phyloP scores from a whole-genome alignment of 1,140 invertebrate genomes.

The Heterodera schachtii region DNA sequence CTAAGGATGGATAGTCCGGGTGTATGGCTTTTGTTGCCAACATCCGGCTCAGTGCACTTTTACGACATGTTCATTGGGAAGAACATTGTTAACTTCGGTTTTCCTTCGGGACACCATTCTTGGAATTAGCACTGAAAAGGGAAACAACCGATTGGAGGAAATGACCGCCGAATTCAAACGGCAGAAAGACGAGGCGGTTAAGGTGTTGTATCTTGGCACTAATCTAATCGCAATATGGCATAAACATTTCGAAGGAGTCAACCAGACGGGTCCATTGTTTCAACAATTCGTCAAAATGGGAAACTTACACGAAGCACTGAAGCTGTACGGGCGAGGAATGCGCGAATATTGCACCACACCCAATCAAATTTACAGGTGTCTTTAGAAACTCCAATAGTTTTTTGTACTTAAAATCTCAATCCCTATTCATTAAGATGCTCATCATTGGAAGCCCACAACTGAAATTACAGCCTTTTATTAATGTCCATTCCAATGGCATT shows the following conservation, averaged over 20 bases:
- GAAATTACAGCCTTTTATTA: too few species aligned
- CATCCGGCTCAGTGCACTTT: too few species aligned
- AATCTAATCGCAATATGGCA: not conserved
- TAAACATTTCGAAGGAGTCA: constrained; percentile 53
- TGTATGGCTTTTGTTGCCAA: too few species aligned
- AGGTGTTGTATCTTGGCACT: constrained; percentile 26
- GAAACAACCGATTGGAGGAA: constrained; percentile 38
- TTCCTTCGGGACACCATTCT: too few species aligned
- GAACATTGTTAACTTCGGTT: too few species aligned
- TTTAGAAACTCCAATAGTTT: too few species aligned
- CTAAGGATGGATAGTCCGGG: too few species aligned
- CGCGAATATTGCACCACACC: constrained; percentile 97
- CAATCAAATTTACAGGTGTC: constrained; percentile 70
- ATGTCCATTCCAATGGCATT: too few species aligned
- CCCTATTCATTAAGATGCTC: too few species aligned
- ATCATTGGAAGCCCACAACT: too few species aligned
- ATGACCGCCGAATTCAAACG: constrained; percentile 75
- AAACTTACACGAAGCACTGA: constrained; percentile 93
- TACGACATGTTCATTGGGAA: too few species aligned
- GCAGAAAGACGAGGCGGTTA: constrained; percentile 96
- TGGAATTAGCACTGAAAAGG: constrained; percentile 36
- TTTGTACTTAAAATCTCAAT: too few species aligned
- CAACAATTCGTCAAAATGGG: constrained; percentile 96
- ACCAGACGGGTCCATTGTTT: constrained; percentile 86
- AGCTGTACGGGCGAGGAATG: constrained; percentile 88